phyloP scores from a whole-genome alignment of 1,140 invertebrate species.

The Zelostemma sp. region DNA sequence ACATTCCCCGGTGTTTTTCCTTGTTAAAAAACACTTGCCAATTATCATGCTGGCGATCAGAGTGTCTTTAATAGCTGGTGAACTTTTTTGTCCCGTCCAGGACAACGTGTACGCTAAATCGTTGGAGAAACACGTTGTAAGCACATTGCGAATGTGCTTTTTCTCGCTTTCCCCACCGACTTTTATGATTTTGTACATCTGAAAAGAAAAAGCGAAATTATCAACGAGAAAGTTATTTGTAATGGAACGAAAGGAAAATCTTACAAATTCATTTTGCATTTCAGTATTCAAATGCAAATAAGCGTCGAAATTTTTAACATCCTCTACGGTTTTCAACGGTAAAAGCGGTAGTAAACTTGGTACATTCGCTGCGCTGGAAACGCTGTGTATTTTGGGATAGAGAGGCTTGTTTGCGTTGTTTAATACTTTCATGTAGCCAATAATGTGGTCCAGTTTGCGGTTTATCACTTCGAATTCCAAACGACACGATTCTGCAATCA shows the following conservation, averaged over 20 bases:
- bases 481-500: background rate
- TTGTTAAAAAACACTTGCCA: background rate
- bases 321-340: background rate
- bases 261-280: background rate
- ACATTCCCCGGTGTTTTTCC: background rate
- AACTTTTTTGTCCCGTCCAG: slow-evolving; percentile 6
- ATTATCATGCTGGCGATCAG: slow-evolving; percentile 1
- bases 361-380: too few species aligned
- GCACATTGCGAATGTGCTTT: background rate
- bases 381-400: background rate
- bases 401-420: background rate
- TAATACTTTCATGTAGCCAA: background rate
- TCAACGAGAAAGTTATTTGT: too few species aligned
- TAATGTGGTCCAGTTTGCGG: background rate
- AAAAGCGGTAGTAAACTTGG: background rate
- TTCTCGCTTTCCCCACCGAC: background rate
- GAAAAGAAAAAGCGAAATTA: too few species aligned
- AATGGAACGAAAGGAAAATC: too few species aligned
- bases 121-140: background rate
- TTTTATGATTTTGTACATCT: slow-evolving; percentile 2
- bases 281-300: background rate
- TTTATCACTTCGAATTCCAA: background rate
- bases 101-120: slow-evolving; percentile 6
- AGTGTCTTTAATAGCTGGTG: background rate
- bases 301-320: background rate